Conservation (phyloP, 2,797 vertebrate genomes). For the Helarctos malayanus region DNA sequence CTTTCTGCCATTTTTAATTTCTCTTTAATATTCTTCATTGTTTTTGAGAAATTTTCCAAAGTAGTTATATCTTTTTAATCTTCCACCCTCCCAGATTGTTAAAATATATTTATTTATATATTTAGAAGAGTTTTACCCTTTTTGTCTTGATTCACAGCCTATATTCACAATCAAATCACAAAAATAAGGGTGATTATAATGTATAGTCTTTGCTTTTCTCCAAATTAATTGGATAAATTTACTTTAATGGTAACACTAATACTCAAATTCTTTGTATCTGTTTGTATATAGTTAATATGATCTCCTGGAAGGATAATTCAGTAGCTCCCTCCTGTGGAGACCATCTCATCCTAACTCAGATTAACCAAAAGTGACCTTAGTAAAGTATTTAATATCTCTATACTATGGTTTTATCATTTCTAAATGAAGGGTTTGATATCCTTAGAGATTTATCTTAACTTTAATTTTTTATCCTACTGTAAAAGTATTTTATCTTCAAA, state of each 20-base stretch:
- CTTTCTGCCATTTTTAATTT: background rate
- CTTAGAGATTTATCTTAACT: background rate
- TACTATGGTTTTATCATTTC: background rate
- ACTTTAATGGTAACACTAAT: background rate
- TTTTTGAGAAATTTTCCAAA: background rate
- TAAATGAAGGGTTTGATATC: background rate
- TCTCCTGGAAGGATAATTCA: background rate
- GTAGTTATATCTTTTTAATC: background rate
- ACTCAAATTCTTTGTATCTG: background rate
- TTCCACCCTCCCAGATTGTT: background rate
- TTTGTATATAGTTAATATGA: background rate
- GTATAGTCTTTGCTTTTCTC: background rate
- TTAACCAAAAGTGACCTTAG: background rate
- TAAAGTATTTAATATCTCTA: background rate
- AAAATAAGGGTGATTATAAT: background rate
- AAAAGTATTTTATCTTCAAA: background rate
- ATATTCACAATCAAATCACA: background rate
- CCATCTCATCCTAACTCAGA: background rate
- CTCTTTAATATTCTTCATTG: background rate
- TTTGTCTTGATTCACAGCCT: background rate
- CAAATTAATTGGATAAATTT: conserved; percentile 7
- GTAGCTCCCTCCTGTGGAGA: background rate
- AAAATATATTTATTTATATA: background rate
- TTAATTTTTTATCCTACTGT: background rate
- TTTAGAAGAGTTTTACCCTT: background rate